A percentile compares a stretch with the other conserved stretches of the same genome.
phyloP scores from a whole-genome alignment of 1,140 invertebrate species.

The Portunus trituberculatus region DNA sequence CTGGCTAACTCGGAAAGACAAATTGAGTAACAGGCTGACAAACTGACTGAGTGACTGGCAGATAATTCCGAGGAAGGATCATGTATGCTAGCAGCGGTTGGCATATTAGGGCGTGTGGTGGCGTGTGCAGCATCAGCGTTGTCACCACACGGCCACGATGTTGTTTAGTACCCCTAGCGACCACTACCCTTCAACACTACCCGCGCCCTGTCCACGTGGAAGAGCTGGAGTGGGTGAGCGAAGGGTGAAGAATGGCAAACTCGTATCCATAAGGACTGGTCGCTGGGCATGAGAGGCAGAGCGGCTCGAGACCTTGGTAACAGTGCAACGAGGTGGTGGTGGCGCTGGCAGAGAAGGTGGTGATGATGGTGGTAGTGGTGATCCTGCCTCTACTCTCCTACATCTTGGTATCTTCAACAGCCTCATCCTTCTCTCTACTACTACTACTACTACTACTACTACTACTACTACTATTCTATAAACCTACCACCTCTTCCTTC shows the following conservation, averaged over 20 bases:
- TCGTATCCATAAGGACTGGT: not conserved
- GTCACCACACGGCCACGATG: not conserved
- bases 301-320: constrained; percentile 21
- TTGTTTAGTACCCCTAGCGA: not conserved
- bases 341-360: not conserved
- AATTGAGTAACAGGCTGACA: not conserved
- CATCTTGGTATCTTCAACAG: no score
- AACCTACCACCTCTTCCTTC: not conserved
- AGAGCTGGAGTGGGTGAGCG: not conserved
- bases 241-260: no score
- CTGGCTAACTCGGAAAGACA: not conserved
- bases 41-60: not conserved
- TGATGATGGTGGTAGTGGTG: not conserved
- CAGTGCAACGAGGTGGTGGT: not conserved
- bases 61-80: not conserved
- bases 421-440: no score
- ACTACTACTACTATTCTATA: no score
- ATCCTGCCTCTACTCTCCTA: not conserved
- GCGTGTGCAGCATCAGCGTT: not conserved
- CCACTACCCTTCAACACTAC: not conserved
- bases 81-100: not conserved
- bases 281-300: not conserved
- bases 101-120: not conserved
- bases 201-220: not conserved
- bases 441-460: no score